Base-by-base conservation (phyloP, 2,113 vertebrate species). In the Rhea americana region DNA sequence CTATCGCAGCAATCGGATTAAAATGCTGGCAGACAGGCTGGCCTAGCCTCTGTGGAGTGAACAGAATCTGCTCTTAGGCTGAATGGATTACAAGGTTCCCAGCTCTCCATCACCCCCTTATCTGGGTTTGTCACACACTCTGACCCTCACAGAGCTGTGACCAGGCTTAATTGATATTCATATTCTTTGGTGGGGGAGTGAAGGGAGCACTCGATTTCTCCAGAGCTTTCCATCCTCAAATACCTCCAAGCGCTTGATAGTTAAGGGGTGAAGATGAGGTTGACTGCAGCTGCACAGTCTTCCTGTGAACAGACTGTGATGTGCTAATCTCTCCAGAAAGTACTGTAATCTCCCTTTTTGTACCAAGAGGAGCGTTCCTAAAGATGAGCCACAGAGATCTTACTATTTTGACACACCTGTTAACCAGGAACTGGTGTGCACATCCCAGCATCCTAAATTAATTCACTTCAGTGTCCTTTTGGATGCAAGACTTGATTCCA, bases 381-480 rank as follows among this genome's bases (percentile, higher is more conserved):
- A 9, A 28, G 58, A 43, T 2, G 45, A 73, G 65, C n/a, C 7
- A 2, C 0, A 2, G 50, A 30, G 22, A 19, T 16, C 51, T 6
- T 13, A 76, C 22, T 0, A 61, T n/a, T 5, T n/a, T 16, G 77
- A 59, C 53, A 39, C 17, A 59, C 53, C 41, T 47, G 0, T 4
- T 1, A 2, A 28, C 51, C 73, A 58, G 76, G 17, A 50, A 28
- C 58, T 17, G 68, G 3, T 4, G 2, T 5, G 53, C 10, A 1
- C 62, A 6, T 13, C 62, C 61, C 5, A 0, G 61, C 15, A n/a
- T 47, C 50, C 2, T 15, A 2, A 4, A 37, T 7, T 0, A 1
- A 53, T 12, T 48, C 13, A 1, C 56, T 43, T 73, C 19, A 20
- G 53, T 53, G 15, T 21, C 47, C 13, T 1, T 19, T 47, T 30